phyloP scores from a whole-genome alignment of 2,797 vertebrate species.

The Darevskia mixta region DNA sequence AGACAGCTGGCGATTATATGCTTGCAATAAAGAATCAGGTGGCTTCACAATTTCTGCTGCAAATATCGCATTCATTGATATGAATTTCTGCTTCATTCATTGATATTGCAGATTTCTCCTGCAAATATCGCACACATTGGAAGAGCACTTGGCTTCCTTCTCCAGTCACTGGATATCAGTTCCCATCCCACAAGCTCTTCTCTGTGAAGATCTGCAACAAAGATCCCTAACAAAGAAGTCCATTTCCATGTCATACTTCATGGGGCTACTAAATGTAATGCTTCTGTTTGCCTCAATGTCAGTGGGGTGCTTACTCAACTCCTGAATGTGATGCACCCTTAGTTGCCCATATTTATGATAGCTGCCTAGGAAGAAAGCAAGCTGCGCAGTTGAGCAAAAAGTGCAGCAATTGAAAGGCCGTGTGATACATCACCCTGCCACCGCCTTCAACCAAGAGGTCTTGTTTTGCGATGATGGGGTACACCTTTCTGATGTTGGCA shows the following conservation, averaged over 20 bases:
- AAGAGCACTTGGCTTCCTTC: neutral
- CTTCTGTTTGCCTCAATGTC: neutral
- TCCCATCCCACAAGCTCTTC: neutral
- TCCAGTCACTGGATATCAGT: neutral
- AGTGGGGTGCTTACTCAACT: neutral
- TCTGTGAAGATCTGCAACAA: no score
- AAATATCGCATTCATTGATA: neutral
- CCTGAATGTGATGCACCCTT: conserved; percentile 25
- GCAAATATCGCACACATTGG: neutral
- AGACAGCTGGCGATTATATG: neutral
- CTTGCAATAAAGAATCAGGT: neutral
- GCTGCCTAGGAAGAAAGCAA: no score
- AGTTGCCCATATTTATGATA: neutral
- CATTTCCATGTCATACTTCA: neutral
- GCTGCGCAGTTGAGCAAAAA: no score
- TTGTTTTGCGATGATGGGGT: no score
- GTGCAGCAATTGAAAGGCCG: no score
- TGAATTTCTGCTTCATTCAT: neutral
- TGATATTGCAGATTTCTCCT: neutral
- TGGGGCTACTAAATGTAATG: neutral
- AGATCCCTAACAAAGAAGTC: neutral
- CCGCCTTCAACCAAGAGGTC: no score
- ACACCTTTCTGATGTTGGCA: no score
- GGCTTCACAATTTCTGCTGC: neutral
- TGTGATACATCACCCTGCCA: no score